Base-by-base conservation (phyloP, 2,888 invertebrate genomes). In the Synergus itoensis region DNA sequence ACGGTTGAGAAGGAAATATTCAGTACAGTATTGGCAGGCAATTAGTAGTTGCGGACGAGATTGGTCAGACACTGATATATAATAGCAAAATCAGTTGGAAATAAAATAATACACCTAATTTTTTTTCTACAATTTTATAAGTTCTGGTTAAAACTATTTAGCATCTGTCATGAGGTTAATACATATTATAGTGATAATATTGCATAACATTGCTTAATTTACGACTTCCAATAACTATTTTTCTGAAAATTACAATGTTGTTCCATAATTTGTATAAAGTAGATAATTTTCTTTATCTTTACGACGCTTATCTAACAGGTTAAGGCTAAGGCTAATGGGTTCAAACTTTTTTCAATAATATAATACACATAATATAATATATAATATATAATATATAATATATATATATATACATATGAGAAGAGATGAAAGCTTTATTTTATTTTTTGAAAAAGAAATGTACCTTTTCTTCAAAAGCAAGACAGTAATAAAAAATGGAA, bases 291-390 rank as follows among this genome's bases (percentile, higher is more conserved):
- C 64, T 41, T 64, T 64, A 64, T 40, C 64, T 41, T 40, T 36
- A 64, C 16, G 41, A 16, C 64, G 36, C 64, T 64, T 64, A 2
- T 64, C 8, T 64, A 40, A 64, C 41, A 36, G 64, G 64, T 64
- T 40, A 64, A 64, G 64, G 64, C 64, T 64, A 40, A n/a, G 40
- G 64, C 9, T 64, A 64, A 64, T 64, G 41, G 16, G 64, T 14
- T 40, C 41, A 43, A 41, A 65, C 11, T 65, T 65, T 65, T 43
- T 65, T 43, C 18, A 43, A 43, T 43, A n/a, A n/a, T n/a, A n/a
- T n/a, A n/a, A n/a, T n/a, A n/a, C n/a, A n/a, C n/a, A n/a, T n/a
- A n/a, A n/a, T n/a, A n/a, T n/a, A n/a, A n/a, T n/a, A n/a, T n/a
- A n/a, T n/a, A n/a, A n/a, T n/a, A n/a, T n/a, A n/a, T n/a, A n/a